Evolutionary conservation across 30 jellyfish, hydroid and myxozoan genomes (phyloP), one percentile per base, ranked within the genome.

Genomic region (Aurelia sp.): DNA sequence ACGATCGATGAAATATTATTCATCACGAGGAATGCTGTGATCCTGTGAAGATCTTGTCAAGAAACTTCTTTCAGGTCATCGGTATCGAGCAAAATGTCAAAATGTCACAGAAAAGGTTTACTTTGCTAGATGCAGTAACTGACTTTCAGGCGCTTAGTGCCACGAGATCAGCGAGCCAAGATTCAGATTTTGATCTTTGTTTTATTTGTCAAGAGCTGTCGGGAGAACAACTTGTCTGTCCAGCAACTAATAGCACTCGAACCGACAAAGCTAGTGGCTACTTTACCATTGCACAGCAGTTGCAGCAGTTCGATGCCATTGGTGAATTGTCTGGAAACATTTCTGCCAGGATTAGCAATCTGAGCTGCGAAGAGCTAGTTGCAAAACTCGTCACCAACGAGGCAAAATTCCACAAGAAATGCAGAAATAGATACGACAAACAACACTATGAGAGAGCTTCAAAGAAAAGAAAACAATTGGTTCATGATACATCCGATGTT

Each of bases 361-460:
- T 10, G 13, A 5, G 13, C 0, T 4, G 40, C 0, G 50, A 18
- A 3, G 0, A 76, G 0, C 78, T 76, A 0, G 68, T 18, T 76
- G 77, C 59, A 13, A 61, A 20, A 13, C 87, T 76, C 11, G 4
- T 37, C 4, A 15, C 3, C 59, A 21, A 76, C 15, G 78, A 76
- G 59, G 87, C 50, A 5, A 58, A 76, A 40, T 60, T 2, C 40
- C 87, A 76, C 15, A 60, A 57, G 78, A 8, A 22, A 2, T 76
- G 87, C 48, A 76, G 23, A 57, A 57, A 76, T 18, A 58, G 18
- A 18, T 76, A 76, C 19, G 87, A 76, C 44, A 18, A 52, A 40
- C 78, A 51, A 0, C 78, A 76, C 18, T 76, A 30, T 62, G 66
- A 76, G 68, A 20, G 62, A 3, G 77, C 68, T 4, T 31, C 12